Base-by-base conservation (phyloP, 2,113 vertebrate species). In the Aptenodytes forsteri region DNA sequence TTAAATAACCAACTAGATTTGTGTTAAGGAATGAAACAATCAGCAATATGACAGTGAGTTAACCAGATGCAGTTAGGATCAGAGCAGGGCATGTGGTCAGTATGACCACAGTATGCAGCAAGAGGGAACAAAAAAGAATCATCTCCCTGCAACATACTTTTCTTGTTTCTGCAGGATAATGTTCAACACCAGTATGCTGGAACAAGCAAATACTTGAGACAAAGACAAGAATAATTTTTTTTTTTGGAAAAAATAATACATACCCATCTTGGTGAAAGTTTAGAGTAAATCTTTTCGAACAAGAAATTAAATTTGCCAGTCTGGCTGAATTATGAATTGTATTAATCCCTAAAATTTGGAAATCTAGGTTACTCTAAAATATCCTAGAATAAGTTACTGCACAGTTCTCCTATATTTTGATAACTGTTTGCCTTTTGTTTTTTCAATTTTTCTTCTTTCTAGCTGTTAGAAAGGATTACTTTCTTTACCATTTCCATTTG, bases 21-120 rank as follows among this genome's bases (percentile, higher is more conserved):
- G 14, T 16, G 14, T 36, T 47, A 71, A 78, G 49, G 36, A 71
- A 67, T 10, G 13, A 93, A 95, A 77, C 25, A 34, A 50, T 32
- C 29, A 67, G 83, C 50, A 81, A 56, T 44, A 36, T 27, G 32
- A n/a, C 49, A 42, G 13, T 11, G n/a, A 61, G 36, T 64, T 30
- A 72, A 16, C 16, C 5, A 77, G 36, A 80, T 19, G 58, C 40
- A 76, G 47, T 30, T 2, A 65, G 50, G 62, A 90, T 34, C 79
- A 93, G 71, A 92, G 88, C 75, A 96, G 82, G 92, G 62, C 8
- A 5, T 17, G 75, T 66, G 88, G 67, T 69, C 76, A 73, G 83
- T 58, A 75, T 64, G 83, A 83, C 40, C 85, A 95, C 49, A 86
- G 32, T 21, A 80, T 40, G 83, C 49, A 85, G 62, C 85, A 90